Percentiles rank a stretch among this genome's conserved stretches.
Conservation (phyloP, 2,888 invertebrate genomes). For the Marasmarcha lunaedactyla region DNA sequence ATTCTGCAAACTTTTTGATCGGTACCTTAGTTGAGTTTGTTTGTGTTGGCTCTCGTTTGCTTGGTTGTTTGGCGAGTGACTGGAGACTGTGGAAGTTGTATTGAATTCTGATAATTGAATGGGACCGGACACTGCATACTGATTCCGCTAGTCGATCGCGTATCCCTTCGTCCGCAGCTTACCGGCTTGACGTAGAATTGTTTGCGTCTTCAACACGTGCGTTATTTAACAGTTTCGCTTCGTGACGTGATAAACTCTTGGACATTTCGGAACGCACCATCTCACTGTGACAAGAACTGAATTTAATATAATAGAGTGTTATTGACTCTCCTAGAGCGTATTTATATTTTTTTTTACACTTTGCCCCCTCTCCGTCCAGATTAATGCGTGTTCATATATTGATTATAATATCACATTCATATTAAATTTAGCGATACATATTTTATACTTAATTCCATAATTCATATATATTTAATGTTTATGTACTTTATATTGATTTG, state of each 20-base stretch:
- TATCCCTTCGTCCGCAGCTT: no score
- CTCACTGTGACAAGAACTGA: no score
- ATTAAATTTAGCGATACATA: constrained; percentile 22
- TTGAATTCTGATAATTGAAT: no score
- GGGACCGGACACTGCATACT: no score
- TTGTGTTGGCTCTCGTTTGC: constrained; percentile 33
- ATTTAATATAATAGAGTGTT: no score
- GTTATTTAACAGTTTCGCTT: no score
- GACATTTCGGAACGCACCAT: no score
- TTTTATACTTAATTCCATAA: constrained; percentile 29
- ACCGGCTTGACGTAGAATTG: no score
- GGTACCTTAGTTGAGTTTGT: not conserved
- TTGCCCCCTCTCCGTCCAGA: constrained; percentile 61
- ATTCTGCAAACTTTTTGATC: not conserved
- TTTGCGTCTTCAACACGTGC: no score
- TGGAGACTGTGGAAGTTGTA: not conserved
- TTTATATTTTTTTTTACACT: not conserved
- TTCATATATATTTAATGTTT: constrained; percentile 20
- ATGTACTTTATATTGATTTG: not conserved
- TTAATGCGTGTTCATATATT: constrained; percentile 56
- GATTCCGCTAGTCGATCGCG: no score
- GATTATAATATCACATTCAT: constrained; percentile 30
- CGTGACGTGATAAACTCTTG: no score
- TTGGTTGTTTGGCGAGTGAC: constrained; percentile 26
- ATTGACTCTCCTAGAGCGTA: no score